phyloP scores from a whole-genome alignment of 2,113 vertebrate species.

The Fregata magnificens region DNA sequence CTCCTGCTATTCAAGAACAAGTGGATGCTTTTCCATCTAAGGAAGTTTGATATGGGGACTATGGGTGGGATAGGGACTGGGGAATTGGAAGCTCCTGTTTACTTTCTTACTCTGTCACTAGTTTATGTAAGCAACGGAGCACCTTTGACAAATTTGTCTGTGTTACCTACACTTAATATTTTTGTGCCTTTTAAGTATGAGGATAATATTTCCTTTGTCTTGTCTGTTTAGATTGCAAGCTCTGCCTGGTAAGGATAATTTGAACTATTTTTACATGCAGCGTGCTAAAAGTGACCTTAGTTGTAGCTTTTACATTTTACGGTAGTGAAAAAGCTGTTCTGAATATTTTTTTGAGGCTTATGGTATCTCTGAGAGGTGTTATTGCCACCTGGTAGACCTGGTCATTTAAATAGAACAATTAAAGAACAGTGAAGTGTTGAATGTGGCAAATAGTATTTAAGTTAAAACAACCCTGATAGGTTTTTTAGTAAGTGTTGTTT shows the following conservation, averaged over 20 bases:
- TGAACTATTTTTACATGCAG: background rate
- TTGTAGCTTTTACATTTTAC: background rate
- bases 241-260: background rate
- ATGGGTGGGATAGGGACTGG: background rate
- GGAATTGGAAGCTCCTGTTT: background rate
- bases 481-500: background rate
- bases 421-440: background rate
- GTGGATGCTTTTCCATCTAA: background rate
- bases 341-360: background rate
- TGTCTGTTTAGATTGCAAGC: background rate
- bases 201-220: background rate
- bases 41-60: background rate
- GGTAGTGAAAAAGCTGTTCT: background rate
- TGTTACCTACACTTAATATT: background rate
- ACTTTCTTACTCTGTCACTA: background rate
- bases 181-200: background rate
- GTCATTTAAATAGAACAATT: background rate
- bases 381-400: background rate
- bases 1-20: background rate
- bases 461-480: background rate
- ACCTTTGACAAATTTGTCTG: background rate
- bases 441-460: background rate
- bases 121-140: background rate
- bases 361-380: background rate
- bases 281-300: background rate